Evolutionary conservation across 2,888 invertebrate genomes (phyloP).

Genomic region (Callimorpha dominula): DNA sequence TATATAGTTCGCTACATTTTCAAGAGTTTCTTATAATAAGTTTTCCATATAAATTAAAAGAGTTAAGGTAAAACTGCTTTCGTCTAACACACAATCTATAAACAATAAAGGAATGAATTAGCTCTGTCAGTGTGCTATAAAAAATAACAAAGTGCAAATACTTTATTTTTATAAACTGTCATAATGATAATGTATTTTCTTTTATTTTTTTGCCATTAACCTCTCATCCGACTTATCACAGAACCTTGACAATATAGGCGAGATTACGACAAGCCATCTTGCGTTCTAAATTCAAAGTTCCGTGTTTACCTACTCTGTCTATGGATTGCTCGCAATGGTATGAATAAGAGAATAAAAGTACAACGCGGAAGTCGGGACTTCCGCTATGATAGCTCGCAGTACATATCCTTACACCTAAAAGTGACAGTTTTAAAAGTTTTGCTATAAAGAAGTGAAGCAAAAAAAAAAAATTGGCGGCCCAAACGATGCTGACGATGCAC

Average conservation of each 20-base stretch:
- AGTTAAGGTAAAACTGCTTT: neutral
- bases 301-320: neutral
- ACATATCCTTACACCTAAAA: neutral
- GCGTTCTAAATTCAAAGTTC: neutral
- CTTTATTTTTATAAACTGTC: neutral
- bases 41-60: neutral
- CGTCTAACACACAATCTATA: neutral
- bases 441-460: neutral
- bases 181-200: neutral
- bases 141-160: neutral
- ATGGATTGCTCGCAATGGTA: neutral
- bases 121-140: neutral
- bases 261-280: neutral
- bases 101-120: neutral
- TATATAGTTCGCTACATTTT: conserved; percentile 2
- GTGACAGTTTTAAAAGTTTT: neutral
- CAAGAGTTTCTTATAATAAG: neutral
- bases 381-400: neutral
- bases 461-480: neutral
- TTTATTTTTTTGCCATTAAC: neutral
- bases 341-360: neutral
- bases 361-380: neutral
- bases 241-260: neutral
- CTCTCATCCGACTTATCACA: neutral
- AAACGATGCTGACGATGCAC: neutral